Base-by-base conservation (phyloP, 2,888 invertebrate genomes). In the Panzeria rudis region DNA sequence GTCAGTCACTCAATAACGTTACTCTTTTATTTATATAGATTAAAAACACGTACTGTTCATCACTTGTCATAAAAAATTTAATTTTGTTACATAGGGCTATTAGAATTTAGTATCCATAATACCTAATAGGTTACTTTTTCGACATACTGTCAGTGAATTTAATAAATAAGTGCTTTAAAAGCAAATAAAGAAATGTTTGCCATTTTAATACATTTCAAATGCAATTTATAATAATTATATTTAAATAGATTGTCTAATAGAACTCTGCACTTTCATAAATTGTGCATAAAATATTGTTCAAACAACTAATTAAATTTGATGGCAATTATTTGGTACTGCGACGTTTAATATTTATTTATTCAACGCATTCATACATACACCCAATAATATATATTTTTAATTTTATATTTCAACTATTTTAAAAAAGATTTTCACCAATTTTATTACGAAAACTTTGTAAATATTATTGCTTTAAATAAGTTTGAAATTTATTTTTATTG, bases 291-390 rank as follows among this genome's bases (percentile, higher is more conserved):
- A 66, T 56, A 66, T 66, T 59, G 20, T 13, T 35, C 56, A 80
- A 80, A 66, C 25, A 72, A 66, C 47, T 47, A 72, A 80, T 64
- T 72, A 47, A 64, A 72, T 80, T 54, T 64, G 64, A 72, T 64
- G n/a, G 62, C 54, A 64, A 71, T 71, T 71, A 71, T 78, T 71
- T 69, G 52, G 66, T 73, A 68, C 47, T 66, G 59, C 56, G 59
- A n/a, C 29, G 66, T n/a, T 66, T 75, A 52, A 68, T 52, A 23
- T 80, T 66, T 68, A 73, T 68, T 77, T 69, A 50, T 23, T 29
- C 32, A 54, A 23, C 6, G 15, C n/a, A n/a, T 15, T 3, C 54
- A n/a, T n/a, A 50, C 7, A 13, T 17, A 29, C 32, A 68, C 8
- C 25, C 50, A 35, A 41, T n/a, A 9, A 15, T 0, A 56, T 13